These are phyloP conservation scores for Diuraphis noxia DNA, from an alignment of 1,140 invertebrate genomes.

Conservation along the genomic window DNA sequence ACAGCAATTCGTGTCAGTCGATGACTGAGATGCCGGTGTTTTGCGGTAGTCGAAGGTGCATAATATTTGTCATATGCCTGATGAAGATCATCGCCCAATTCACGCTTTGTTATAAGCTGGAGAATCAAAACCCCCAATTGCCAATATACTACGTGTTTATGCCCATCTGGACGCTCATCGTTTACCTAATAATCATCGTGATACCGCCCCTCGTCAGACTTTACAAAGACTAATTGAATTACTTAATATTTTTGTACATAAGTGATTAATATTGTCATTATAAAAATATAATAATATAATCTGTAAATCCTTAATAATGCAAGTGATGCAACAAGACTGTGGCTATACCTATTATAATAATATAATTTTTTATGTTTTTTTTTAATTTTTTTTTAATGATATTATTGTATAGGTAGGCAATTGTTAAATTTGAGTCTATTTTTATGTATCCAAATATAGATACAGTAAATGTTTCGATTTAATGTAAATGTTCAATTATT, in stretches of 20 bases:
- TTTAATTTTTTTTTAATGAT: neutral
- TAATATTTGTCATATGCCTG: constrained; percentile 39
- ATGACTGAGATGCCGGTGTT: constrained; percentile 35
- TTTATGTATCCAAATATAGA: neutral
- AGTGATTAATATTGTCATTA: neutral
- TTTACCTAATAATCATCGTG: constrained; percentile 30
- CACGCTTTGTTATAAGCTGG: constrained; percentile 26
- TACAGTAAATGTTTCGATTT: neutral
- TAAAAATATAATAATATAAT: neutral
- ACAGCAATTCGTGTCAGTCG: constrained; percentile 40
- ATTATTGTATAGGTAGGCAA: neutral
- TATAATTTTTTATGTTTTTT: neutral
- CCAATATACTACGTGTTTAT: constrained; percentile 41
- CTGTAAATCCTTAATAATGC: neutral
- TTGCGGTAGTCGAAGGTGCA: constrained; percentile 29
- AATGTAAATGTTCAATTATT: neutral
- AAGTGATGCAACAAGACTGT: neutral
- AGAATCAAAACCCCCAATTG: constrained; percentile 13
- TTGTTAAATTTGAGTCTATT: neutral
- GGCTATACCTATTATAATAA: neutral
- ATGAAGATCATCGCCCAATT: constrained; percentile 43
- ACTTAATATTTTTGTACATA: neutral
- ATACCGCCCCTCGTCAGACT: constrained; percentile 17
- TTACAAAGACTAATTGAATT: constrained; percentile 30
- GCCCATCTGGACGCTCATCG: constrained; percentile 38